Base-by-base conservation (phyloP, 1,140 invertebrate genomes). In the Drosophila subpulchrella region DNA sequence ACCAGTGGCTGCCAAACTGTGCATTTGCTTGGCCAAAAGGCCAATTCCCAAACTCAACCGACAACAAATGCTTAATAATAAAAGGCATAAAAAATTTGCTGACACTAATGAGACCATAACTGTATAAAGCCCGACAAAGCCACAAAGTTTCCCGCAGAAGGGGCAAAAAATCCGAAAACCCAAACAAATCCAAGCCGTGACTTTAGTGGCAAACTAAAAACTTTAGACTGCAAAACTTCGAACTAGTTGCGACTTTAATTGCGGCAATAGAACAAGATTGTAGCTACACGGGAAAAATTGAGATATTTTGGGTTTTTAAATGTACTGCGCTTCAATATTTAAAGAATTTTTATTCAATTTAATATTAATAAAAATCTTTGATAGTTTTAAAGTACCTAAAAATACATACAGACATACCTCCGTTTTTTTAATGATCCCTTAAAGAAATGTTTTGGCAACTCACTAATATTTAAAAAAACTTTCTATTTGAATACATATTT, bases 81-180 rank as follows among this genome's bases (percentile, higher is more conserved):
- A 74, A 59, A 46, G 24, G 12, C 36, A 63, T 59, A 73, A 15
- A 56, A 80, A 81, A 81, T 61, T 2, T 48, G 57, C 67, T 79
- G 83, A 88, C 84, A 74, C 84, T 88, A 88, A 88, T 88, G 83
- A 88, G 83, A 77, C 84, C 80, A 74, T 79, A 88, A 83, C 89
- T 83, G 79, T 80, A 63, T 60, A 15, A 53, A 63, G 67, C 55
- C 58, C 60, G 78, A 67, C 58, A 75, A 77, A 79, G 59, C 67
- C 65, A 50, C 38, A 47, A 44, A 68, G 57, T 65, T 65, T 59
- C 42, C 36, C 62, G 42, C 12, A 24, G 15, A 24, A 46, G 51
- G 42, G 42, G 44, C 4, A 32, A 62, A 44, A 62, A 63, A 59
- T 34, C 13, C 20, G 17, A 56, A 53, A 63, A 54, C 44, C 61